phyloP scores from a whole-genome alignment of 2,113 vertebrate genomes.

The Aspidoscelis tigris region DNA sequence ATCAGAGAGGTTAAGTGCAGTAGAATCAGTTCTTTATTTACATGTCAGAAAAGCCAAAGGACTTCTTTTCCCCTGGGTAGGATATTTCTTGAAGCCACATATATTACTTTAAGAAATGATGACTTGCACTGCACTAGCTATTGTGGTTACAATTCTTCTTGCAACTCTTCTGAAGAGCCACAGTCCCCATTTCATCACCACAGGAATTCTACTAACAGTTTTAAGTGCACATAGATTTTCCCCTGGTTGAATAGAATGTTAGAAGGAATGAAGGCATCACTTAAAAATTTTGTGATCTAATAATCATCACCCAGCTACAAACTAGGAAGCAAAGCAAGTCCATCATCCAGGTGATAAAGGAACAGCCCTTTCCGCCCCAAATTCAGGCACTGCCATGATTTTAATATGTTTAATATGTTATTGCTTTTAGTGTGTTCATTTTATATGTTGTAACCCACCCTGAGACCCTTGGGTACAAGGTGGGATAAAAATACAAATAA shows the following conservation, averaged over 20 bases:
- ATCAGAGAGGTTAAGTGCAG: constrained; percentile 39
- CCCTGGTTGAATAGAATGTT: constrained; percentile 46
- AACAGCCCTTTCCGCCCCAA: too few relatives aligned
- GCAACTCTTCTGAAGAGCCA: constrained; percentile 22
- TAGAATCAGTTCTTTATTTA: constrained; percentile 49
- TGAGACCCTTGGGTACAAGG: too few relatives aligned
- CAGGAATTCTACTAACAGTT: constrained; percentile 55
- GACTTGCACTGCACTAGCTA: constrained; percentile 42
- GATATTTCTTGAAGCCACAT: constrained; percentile 44
- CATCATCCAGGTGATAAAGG: too few relatives aligned
- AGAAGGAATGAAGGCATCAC: constrained; percentile 37
- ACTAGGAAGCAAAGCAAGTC: too few relatives aligned
- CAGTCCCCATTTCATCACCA: constrained; percentile 46
- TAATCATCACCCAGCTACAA: too few relatives aligned
- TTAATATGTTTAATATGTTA: too few relatives aligned
- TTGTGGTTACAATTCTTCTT: constrained; percentile 25
- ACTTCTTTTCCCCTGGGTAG: constrained; percentile 48
- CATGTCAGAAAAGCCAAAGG: constrained; percentile 24
- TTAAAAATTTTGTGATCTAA: background rate
- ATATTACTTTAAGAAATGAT: constrained; percentile 35
- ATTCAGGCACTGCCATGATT: too few relatives aligned
- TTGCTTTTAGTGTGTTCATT: too few relatives aligned
- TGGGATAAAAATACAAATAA: too few relatives aligned
- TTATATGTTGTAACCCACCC: too few relatives aligned
- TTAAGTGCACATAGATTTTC: too few relatives aligned